Conservation (phyloP, 2,113 vertebrate species). For the Saccopteryx bilineata region DNA sequence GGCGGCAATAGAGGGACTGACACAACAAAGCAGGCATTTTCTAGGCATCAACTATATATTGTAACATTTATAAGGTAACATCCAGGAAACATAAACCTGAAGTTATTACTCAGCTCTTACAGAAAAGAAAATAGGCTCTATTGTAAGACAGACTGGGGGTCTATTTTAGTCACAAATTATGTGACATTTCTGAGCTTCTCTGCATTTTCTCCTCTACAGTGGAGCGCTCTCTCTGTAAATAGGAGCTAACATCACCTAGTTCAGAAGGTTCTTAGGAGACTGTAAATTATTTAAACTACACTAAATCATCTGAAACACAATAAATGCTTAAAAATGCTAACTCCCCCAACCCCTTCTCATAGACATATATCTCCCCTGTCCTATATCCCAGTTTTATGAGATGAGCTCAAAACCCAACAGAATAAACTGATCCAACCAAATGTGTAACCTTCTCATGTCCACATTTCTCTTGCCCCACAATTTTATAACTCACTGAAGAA, state of each 20-base stretch:
- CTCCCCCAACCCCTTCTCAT: background rate
- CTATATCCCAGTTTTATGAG: background rate
- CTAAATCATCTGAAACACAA: background rate
- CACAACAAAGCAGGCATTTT: background rate
- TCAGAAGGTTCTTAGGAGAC: background rate
- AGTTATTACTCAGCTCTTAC: background rate
- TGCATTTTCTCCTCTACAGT: background rate
- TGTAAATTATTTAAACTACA: background rate
- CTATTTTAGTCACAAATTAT: background rate
- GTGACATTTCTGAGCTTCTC: background rate
- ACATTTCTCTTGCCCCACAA: background rate
- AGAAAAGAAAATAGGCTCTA: background rate
- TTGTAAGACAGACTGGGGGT: background rate
- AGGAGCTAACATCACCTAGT: background rate
- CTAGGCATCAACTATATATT: background rate
- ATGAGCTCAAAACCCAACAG: background rate
- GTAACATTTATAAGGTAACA: background rate
- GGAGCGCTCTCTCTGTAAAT: background rate
- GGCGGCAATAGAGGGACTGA: background rate
- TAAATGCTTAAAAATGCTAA: background rate
- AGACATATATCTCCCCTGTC: background rate
- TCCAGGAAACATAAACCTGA: background rate
- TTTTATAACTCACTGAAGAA: slow-evolving; percentile 26
- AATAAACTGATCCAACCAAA: background rate
- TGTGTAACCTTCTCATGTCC: background rate